phyloP scores from a whole-genome alignment of 2,797 vertebrate genomes.

The Onychomys leucogaster region DNA sequence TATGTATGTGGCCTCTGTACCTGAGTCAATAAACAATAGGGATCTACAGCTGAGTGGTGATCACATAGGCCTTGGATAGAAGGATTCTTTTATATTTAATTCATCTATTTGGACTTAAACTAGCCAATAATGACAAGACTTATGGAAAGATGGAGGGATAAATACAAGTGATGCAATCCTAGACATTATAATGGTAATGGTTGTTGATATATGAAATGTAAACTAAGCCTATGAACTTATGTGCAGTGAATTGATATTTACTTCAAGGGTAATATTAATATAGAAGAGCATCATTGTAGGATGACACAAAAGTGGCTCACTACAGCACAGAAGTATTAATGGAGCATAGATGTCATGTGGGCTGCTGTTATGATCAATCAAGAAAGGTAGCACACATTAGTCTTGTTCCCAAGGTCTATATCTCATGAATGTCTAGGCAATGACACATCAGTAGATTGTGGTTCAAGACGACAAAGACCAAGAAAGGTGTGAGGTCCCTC shows the following conservation, averaged over 20 bases:
- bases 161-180: not conserved
- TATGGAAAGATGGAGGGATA: conserved; percentile 5
- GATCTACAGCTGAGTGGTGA: not conserved
- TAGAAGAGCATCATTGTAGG: not conserved
- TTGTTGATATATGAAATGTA: not conserved
- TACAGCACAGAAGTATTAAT: not conserved
- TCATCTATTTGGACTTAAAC: not conserved
- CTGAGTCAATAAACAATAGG: conserved; percentile 20
- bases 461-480: conserved; percentile 25
- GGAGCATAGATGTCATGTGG: not conserved
- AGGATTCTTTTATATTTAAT: not conserved
- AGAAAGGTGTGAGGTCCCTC: not conserved
- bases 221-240: not conserved
- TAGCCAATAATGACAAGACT: not conserved
- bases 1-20: conserved; percentile 5
- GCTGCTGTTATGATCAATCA: not conserved
- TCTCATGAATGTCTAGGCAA: conserved; percentile 11
- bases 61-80: not conserved
- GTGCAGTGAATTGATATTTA: not conserved
- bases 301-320: conserved; percentile 11
- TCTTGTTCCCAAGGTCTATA: not conserved
- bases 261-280: not conserved
- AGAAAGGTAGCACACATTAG: not conserved
- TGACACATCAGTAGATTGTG: not conserved
- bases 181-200: not conserved